These are phyloP conservation scores for Typhlichthys subterraneus DNA, from an alignment of 2,797 vertebrate species.

Conservation along the genomic window DNA sequence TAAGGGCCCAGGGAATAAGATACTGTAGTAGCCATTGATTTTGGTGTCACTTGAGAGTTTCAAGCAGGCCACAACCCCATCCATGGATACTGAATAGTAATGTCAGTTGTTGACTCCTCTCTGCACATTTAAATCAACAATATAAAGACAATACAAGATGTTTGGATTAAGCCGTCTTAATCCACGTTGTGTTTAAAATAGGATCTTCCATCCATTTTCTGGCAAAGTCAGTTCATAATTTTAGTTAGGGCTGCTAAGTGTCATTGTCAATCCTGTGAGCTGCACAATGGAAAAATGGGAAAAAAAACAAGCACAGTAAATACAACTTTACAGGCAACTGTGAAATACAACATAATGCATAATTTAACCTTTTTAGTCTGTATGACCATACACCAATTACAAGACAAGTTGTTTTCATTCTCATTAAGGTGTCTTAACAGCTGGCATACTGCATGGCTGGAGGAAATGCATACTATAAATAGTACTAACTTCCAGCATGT, in stretches of 20 bases:
- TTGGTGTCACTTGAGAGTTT: slow-evolving; percentile 51
- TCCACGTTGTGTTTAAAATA: slow-evolving; percentile 63
- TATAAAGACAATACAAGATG: slow-evolving; percentile 67
- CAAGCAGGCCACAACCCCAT: slow-evolving; percentile 50
- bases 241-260: slow-evolving; percentile 78
- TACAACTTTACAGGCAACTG: slow-evolving; percentile 13
- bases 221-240: slow-evolving; percentile 50
- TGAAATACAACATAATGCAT: slow-evolving; percentile 2
- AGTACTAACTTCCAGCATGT: too few species aligned
- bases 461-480: too few species aligned
- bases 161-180: slow-evolving; percentile 41
- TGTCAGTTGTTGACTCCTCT: slow-evolving; percentile 45
- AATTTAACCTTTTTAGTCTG: slow-evolving; percentile 1
- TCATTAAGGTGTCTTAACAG: background rate
- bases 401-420: slow-evolving; percentile 5
- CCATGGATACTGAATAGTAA: slow-evolving; percentile 38
- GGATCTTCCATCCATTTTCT: slow-evolving; percentile 53
- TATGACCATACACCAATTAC: background rate
- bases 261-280: slow-evolving; percentile 97
- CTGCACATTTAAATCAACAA: slow-evolving; percentile 61
- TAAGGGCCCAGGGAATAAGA: slow-evolving; percentile 31
- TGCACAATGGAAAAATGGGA: slow-evolving; percentile 56
- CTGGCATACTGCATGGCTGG: background rate
- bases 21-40: slow-evolving; percentile 46
- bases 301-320: slow-evolving; percentile 15